Evolutionary conservation across 2,888 invertebrate species (phyloP), one percentile per base, ranked within the genome.

Genomic region (Ecliptopera silaceata): DNA sequence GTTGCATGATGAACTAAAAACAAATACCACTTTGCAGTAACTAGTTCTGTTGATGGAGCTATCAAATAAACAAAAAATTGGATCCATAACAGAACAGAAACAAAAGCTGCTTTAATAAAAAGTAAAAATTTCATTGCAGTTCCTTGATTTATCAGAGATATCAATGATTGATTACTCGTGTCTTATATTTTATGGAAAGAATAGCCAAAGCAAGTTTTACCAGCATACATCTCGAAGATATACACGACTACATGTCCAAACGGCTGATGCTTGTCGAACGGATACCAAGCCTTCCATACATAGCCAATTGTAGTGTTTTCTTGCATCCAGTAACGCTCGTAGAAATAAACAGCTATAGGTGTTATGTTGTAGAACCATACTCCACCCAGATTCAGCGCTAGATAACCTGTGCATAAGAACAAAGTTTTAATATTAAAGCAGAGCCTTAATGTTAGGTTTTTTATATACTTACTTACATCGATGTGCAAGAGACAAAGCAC

Each of bases 241-340:
- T 90, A 91, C 22, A 86, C 88, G 5, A 73, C 68, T 31, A 84
- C 53, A 56, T 90, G 91, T 1, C 80, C 81, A 5, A 86, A 4
- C 0, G 81, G 75, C 32, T 84, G 54, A 49, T 79, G 71, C 69
- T 88, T 91, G 66, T 91, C 86, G 56, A 90, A 91, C 4, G 91
- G 91, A 49, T 91, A 91, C 91, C 91, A 89, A 1, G 87, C 86
- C 15, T 76, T 71, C 91, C 91, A 91, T 15, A 90, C 83, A 53
- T 71, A 88, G 56, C 88, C 91, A 4, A 91, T 62, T 22, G 66
- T 53, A 0, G 78, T 74, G 3, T 81, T 74, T 18, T 74, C 72
- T 4, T 74, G 77, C 32, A 74, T 75, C 71, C 76, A 73, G 15
- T 39, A 56, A 48, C 67, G 47, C 36, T 72, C 69, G 68, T 81